A percentile compares a stretch with the other conserved stretches of the same genome.
These are phyloP conservation scores for Drosophila pruinosa DNA, from an alignment of 1,140 invertebrate genomes.

Conservation along the genomic window DNA sequence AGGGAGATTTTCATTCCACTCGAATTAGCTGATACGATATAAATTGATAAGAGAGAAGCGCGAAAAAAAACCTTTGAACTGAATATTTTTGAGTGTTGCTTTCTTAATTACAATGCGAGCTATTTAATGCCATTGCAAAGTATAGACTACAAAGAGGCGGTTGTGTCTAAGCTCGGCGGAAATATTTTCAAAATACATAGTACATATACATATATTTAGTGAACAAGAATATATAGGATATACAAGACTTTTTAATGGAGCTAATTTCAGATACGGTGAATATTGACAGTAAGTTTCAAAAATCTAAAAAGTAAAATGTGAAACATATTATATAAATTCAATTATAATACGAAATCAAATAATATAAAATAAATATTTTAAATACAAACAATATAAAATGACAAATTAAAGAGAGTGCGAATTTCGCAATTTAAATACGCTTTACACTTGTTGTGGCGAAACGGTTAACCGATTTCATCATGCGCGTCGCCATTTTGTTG, in stretches of 20 bases:
- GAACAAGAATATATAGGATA: constrained; percentile 9
- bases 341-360: too few species aligned
- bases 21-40: neutral
- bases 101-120: constrained; percentile 34
- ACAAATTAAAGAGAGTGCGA: neutral
- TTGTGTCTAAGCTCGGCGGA: constrained; percentile 45
- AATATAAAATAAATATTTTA: too few species aligned
- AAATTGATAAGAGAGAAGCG: constrained; percentile 7
- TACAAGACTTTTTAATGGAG: constrained; percentile 43
- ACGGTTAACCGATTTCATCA: neutral
- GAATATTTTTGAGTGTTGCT: constrained; percentile 31
- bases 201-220: neutral
- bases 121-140: constrained; percentile 55
- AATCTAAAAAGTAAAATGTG: neutral
- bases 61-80: constrained; percentile 58
- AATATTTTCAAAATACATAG: neutral
- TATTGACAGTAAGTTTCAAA: constrained; percentile 54
- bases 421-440: neutral
- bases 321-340: too few species aligned
- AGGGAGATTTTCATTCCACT: constrained; percentile 7
- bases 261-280: constrained; percentile 32
- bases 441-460: neutral
- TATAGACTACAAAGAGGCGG: constrained; percentile 58
- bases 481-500: neutral
- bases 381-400: too few species aligned